Evolutionary conservation across 2,113 vertebrate species (phyloP).

Genomic region (Morone chrysops): DNA sequence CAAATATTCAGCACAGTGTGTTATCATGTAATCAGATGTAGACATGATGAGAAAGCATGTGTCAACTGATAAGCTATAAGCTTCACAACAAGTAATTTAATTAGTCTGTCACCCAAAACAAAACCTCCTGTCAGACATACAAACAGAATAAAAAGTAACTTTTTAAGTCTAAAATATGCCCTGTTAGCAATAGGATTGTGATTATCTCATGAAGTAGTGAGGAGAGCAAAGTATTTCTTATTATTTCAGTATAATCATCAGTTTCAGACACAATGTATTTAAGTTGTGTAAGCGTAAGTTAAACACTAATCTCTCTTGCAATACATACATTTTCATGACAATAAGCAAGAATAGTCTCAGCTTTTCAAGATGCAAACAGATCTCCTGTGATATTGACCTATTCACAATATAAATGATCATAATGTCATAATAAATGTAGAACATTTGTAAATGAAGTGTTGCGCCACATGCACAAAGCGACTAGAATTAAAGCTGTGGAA

Average conservation of each 20-base stretch:
- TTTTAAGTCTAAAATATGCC: neutral
- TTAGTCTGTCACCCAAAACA: neutral
- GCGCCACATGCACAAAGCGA: neutral
- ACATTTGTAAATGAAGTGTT: slow-evolving; percentile 1
- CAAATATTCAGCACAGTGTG: neutral
- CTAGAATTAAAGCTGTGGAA: slow-evolving; percentile 23
- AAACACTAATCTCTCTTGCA: neutral
- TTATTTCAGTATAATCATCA: neutral
- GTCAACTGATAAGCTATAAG: slow-evolving; percentile 1
- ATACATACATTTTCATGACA: neutral
- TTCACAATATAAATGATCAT: no score
- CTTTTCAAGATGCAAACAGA: neutral
- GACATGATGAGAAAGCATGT: neutral
- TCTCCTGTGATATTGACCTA: neutral
- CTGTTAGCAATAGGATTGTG: neutral
- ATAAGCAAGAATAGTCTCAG: neutral
- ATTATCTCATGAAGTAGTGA: neutral
- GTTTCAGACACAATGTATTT: neutral
- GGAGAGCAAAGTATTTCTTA: neutral
- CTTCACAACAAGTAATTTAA: neutral
- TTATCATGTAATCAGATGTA: slow-evolving; percentile 17
- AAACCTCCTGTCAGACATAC: neutral
- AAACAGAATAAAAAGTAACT: neutral
- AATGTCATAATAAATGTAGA: no score
- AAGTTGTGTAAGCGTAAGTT: neutral